Base-by-base conservation (phyloP, 2,888 invertebrate species). In the Chelonus formosanus region DNA sequence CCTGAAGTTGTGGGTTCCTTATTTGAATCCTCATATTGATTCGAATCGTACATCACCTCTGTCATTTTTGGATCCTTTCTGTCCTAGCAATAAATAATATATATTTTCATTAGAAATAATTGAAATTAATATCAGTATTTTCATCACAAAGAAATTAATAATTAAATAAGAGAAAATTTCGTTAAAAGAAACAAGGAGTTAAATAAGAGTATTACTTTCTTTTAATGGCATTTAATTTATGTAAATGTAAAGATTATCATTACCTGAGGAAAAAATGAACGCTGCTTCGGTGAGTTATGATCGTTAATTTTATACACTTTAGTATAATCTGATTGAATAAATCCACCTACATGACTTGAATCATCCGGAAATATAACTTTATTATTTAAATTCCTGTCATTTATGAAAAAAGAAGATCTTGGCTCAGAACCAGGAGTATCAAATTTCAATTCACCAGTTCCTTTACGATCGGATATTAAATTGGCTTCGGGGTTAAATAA, bases 371-470 rank as follows among this genome's bases (percentile, higher is more conserved):
- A 74, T 8, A 65, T 54, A 43, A 73, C 45, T 44, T 63, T 72
- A 8, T 67, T 67, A 40, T 57, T 54, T 7, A 63, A 55, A 6
- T 53, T 31, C 6, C 34, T 36, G 7, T 40, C 36, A 31, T 61
- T 35, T 3, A 20, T 20, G 20, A 20, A 20, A 20, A 20, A 20
- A 4, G 45, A 36, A 31, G 6, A 43, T 55, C 36, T 34, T 31
- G 47, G 35, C 10, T 20, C 5, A 20, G 7, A n/a, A 0, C 8
- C 8, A 20, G 64, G 54, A 44, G 48, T 69, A 53, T 86, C 86
- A 67, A 87, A 81, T 74, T 84, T 83, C 50, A 87, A 76, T 73
- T 87, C 84, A 47, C 86, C 87, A 3, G 86, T 87, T 57, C 86
- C 87, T 43, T 86, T 86, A 67, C 88, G 84, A 73, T 86, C 86